Conservation (phyloP, 2,113 vertebrate species). For the Genyomyrus donnyi region DNA sequence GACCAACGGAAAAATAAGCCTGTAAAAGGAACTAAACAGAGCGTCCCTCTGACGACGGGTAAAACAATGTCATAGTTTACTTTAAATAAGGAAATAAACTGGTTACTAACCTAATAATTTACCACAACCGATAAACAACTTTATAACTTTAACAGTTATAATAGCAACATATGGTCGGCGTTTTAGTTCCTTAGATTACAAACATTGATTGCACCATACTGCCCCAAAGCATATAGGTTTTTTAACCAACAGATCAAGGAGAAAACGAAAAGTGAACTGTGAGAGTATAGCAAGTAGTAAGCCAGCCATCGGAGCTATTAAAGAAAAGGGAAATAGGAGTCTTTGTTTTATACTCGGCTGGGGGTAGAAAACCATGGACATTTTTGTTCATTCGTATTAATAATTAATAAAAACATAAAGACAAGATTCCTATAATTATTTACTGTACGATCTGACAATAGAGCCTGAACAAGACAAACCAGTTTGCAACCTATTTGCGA, state of each 20-base stretch:
- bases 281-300: not conserved
- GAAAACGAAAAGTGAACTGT: not conserved
- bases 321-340: not conserved
- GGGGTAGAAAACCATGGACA: not conserved
- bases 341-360: not conserved
- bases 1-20: not conserved
- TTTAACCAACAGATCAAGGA: not conserved
- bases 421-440: not conserved
- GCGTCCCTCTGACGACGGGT: not conserved
- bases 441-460: not conserved
- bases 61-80: not conserved
- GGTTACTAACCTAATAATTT: not conserved
- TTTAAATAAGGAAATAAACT: not conserved
- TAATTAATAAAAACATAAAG: not conserved
- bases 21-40: not conserved
- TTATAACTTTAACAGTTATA: not conserved
- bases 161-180: not conserved
- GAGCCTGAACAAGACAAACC: not conserved
- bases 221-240: not conserved
- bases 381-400: not conserved
- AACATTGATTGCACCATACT: not conserved
- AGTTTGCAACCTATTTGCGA: not conserved
- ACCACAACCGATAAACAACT: not conserved
- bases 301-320: not conserved
- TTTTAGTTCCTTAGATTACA: not conserved